These are phyloP conservation scores for Zaprionus ghesquierei DNA, from an alignment of 1,140 invertebrate species.

Conservation along the genomic window DNA sequence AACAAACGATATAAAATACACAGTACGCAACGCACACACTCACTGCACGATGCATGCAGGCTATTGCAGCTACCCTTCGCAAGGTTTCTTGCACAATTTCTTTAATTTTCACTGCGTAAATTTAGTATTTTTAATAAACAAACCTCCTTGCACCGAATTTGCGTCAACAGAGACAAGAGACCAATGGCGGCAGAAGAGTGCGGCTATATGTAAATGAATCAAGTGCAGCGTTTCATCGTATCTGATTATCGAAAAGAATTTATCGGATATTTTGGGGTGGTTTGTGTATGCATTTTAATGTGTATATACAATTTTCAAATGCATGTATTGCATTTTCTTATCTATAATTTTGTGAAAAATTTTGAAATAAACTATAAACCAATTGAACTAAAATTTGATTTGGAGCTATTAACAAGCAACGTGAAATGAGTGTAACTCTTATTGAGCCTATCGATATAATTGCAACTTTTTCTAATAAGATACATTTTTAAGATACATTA, in stretches of 20 bases:
- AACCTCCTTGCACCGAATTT: conserved; percentile 42
- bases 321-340: neutral
- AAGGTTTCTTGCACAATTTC: conserved; percentile 23
- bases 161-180: conserved; percentile 59
- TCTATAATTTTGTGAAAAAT: neutral
- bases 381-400: neutral
- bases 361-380: neutral
- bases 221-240: conserved; percentile 9
- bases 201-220: conserved; percentile 32
- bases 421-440: neutral
- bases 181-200: conserved; percentile 61
- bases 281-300: neutral
- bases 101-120: conserved; percentile 8
- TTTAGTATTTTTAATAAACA: conserved; percentile 38
- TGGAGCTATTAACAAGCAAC: neutral
- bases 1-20: conserved; percentile 19
- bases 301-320: neutral
- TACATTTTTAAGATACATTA: neutral
- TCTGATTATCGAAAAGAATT: neutral
- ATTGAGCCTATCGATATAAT: neutral
- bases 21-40: conserved; percentile 43
- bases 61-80: conserved; percentile 10
- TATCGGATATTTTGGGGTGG: conserved; percentile 16
- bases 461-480: neutral
- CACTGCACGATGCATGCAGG: conserved; percentile 34